These are phyloP conservation scores for Hydropotes inermis DNA, from an alignment of 2,113 vertebrate genomes.

Conservation along the genomic window DNA sequence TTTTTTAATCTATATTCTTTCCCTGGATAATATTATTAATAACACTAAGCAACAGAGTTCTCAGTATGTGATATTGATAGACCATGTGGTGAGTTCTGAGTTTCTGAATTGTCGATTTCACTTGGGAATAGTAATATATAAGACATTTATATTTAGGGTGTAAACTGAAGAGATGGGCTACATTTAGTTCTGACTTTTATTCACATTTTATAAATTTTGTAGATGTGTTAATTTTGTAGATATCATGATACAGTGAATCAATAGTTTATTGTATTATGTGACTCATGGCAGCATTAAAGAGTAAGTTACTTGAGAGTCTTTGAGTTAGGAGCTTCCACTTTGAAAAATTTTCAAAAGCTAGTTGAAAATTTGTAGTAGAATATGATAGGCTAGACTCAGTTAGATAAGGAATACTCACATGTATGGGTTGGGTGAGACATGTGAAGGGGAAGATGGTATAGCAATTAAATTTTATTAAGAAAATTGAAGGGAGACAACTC, in stretches of 20 bases:
- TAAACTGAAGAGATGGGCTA: neutral
- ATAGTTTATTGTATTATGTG: neutral
- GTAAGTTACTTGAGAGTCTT: neutral
- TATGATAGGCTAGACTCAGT: neutral
- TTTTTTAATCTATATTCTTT: neutral
- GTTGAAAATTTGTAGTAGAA: neutral
- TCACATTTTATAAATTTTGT: neutral
- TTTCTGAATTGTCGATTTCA: neutral
- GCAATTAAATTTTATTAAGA: neutral
- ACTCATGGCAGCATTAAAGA: neutral
- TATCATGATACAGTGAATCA: neutral
- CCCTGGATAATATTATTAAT: neutral
- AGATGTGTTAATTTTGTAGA: neutral
- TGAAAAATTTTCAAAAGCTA: neutral
- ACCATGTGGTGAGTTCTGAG: neutral
- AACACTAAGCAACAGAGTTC: neutral
- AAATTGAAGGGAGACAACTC: neutral
- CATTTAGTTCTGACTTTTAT: conserved; percentile 31
- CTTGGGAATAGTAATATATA: neutral
- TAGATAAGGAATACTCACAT: neutral
- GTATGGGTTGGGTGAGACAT: neutral
- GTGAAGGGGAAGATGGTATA: neutral
- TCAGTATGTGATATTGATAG: neutral
- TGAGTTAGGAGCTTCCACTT: neutral
- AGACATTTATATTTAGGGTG: neutral